A percentile compares a stretch with the other conserved stretches of the same genome.
phyloP scores from a whole-genome alignment of 1,140 invertebrate species.

The Phthorimaea operculella region DNA sequence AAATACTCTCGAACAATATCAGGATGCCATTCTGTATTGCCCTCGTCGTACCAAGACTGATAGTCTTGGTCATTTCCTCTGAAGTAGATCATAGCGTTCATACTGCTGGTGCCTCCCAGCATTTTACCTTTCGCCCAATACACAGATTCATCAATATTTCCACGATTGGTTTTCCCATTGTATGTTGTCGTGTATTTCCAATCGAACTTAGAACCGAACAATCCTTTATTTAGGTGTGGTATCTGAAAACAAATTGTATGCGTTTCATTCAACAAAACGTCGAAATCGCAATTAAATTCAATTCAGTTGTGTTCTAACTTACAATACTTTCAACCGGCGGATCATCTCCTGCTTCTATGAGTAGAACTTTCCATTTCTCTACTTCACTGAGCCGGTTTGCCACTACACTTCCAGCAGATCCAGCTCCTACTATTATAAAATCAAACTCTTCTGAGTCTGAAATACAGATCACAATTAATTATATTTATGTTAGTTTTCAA shows the following conservation, averaged over 20 bases:
- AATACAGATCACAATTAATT: conserved; percentile 13
- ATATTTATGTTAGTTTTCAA: background rate
- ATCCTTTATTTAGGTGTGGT: conserved; percentile 9
- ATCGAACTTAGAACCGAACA: conserved; percentile 14
- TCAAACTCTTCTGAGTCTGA: conserved; percentile 29
- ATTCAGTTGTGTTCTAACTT: conserved; percentile 9
- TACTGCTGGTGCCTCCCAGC: conserved; percentile 72
- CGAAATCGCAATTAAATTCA: too few relatives aligned
- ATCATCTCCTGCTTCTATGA: conserved; percentile 70
- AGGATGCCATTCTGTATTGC: conserved; percentile 74
- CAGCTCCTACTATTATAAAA: conserved; percentile 70
- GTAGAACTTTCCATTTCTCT: conserved; percentile 61
- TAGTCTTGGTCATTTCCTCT: conserved; percentile 69
- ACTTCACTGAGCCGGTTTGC: conserved; percentile 70
- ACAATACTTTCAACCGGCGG: conserved; percentile 63
- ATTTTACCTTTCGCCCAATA: conserved; percentile 65
- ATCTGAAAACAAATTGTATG: conserved; percentile 39
- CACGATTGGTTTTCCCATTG: conserved; percentile 11
- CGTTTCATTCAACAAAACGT: background rate
- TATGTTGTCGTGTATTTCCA: conserved; percentile 18
- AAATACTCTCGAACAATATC: conserved; percentile 18
- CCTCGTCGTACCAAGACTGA: conserved; percentile 72
- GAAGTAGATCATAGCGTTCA: conserved; percentile 78
- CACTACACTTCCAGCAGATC: conserved; percentile 69
- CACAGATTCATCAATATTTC: conserved; percentile 9